Evolutionary conservation across 2,113 vertebrate species (phyloP).

Genomic region (Stictonetta naevosa): DNA sequence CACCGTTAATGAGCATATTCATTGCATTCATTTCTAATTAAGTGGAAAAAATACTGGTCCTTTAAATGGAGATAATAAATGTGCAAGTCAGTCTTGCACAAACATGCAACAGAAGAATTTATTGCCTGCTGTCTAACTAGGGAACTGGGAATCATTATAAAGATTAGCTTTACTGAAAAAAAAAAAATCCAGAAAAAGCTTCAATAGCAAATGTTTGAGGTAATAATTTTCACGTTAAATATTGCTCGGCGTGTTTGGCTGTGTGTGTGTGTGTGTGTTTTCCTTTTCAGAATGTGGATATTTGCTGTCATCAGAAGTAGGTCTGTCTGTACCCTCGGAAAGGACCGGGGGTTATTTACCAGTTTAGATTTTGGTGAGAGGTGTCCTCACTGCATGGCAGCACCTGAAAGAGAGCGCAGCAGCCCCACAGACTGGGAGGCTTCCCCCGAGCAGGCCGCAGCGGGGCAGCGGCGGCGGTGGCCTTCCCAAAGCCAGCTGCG

Average conservation of each 20-base stretch:
- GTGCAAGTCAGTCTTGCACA: slow-evolving; percentile 45
- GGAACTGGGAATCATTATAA: slow-evolving; percentile 66
- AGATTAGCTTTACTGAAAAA: slow-evolving; percentile 47
- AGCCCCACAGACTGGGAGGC: neutral
- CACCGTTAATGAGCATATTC: slow-evolving; percentile 41
- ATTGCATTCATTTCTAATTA: slow-evolving; percentile 57
- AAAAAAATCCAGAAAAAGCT: slow-evolving; percentile 32
- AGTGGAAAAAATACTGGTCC: slow-evolving; percentile 34
- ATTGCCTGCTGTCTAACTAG: slow-evolving; percentile 59
- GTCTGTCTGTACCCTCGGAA: neutral
- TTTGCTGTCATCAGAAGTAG: neutral
- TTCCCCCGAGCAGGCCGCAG: neutral
- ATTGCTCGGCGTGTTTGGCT: slow-evolving; percentile 9
- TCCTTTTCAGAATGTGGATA: neutral
- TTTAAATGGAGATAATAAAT: slow-evolving; percentile 66
- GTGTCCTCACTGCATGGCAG: neutral
- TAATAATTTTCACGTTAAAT: neutral
- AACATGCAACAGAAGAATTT: slow-evolving; percentile 64
- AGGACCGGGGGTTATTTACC: neutral
- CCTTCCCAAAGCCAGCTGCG: neutral
- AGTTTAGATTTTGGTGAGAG: neutral
- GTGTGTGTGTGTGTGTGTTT: neutral
- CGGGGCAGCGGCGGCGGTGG: neutral
- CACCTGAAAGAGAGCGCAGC: neutral
- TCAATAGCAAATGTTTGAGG: slow-evolving; percentile 54